Evolutionary conservation across 2,113 vertebrate species (phyloP), one percentile per base, ranked within the genome.

Genomic region (Himantopus leucocephalus): DNA sequence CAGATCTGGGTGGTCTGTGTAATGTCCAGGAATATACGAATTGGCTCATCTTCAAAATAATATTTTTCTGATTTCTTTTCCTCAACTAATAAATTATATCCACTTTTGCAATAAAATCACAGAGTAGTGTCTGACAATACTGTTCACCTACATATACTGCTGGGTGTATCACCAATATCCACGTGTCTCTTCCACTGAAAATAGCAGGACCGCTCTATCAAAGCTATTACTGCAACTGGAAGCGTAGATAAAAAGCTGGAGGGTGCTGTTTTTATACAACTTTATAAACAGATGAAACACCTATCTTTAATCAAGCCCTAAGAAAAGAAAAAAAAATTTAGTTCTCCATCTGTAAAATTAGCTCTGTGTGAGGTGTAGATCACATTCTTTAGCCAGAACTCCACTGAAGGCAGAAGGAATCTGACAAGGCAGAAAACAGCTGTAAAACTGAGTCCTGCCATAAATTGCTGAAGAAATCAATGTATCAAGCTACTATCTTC

Each of bases 1-100:
- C 75, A 94, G 70, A 77, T 70, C 64, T 97, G 96, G 95, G 98
- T 98, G 97, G 97, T 96, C 98, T 97, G 88, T 55, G 37, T 72
- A 93, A 90, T 56, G 60, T 96, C 85, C 95, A 96, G 84, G 66
- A 97, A 97, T 91, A 98, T 60, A 97, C 73, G 75, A 98, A 95
- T 21, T 97, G 97, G 93, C 95, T 96, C 72, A 89, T 32, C 55
- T 70, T 95, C 97, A 98, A 94, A 97, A 96, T 95, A 97, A 87
- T 96, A 71, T 74, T 91, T 77, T 83, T n/a, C 41, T 45, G 19
- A 86, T 97, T 98, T 97, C 71, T 70, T 72, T 97, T 97, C 96
- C 68, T 94, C 89, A 93, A 94, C 90, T 90, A 94, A 91, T 97
- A 95, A 95, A 92, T 97, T 91, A 95, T 56, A 92, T 81, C 71